These are phyloP conservation scores for Morelia viridis DNA, from an alignment of 2,797 vertebrate species.

Conservation along the genomic window DNA sequence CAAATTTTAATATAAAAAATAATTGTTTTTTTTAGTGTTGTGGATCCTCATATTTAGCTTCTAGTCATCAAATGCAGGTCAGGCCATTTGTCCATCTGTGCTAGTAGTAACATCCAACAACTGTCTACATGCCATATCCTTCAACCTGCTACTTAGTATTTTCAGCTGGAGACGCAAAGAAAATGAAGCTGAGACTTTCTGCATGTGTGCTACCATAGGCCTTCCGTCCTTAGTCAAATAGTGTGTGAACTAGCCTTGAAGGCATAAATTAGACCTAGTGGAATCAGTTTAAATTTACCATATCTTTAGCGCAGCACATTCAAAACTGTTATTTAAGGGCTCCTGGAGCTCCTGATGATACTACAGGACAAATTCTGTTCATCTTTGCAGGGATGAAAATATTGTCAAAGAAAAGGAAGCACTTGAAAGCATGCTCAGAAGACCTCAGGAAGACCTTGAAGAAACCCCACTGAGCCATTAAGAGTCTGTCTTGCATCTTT, in stretches of 20 bases:
- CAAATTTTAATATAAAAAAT: not conserved
- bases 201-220: not conserved
- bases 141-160: not conserved
- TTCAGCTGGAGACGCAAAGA: not conserved
- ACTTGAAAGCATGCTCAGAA: not conserved
- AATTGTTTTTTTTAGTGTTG: not conserved
- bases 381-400: not conserved
- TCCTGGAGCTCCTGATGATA: not conserved
- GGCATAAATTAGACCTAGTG: not conserved
- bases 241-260: not conserved
- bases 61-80: not conserved
- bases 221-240: not conserved
- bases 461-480: no score
- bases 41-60: not conserved
- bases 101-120: not conserved
- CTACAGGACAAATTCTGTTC: not conserved
- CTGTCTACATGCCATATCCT: no score
- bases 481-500: not conserved
- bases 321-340: not conserved
- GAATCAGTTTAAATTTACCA: not conserved
- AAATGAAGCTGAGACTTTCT: not conserved
- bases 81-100: not conserved
- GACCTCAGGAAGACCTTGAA: no score
- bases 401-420: not conserved
- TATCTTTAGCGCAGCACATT: not conserved